Conservation (phyloP, 2,797 vertebrate species). For the Neosilurus mollespiculum region DNA sequence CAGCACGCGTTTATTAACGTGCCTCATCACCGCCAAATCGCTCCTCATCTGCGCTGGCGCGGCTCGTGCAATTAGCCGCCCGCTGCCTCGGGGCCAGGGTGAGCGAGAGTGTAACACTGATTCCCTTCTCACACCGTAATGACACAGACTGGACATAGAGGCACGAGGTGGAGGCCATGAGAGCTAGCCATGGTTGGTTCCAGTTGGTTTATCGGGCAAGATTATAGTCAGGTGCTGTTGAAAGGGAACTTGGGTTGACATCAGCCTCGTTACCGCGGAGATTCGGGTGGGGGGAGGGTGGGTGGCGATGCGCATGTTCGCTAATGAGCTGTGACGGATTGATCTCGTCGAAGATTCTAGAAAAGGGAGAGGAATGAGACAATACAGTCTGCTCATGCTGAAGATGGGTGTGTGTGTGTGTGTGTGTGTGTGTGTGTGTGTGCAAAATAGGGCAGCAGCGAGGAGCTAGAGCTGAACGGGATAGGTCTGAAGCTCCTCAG, state of each 20-base stretch:
- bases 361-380: constrained; percentile 30
- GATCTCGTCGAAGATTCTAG: constrained; percentile 37
- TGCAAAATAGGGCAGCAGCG: constrained; percentile 51
- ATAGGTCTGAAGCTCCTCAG: constrained; percentile 51
- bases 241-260: constrained; percentile 20
- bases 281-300: neutral
- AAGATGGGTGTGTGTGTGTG: neutral
- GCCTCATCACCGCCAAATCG: constrained; percentile 66
- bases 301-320: constrained; percentile 26
- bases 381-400: constrained; percentile 24
- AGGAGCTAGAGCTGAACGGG: constrained; percentile 50
- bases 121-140: constrained; percentile 47
- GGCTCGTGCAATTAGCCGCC: constrained; percentile 71
- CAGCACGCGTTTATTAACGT: constrained; percentile 62
- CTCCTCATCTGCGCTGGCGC: constrained; percentile 74
- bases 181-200: neutral
- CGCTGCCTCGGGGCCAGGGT: constrained; percentile 49
- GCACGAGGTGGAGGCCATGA: constrained; percentile 40
- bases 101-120: constrained; percentile 54
- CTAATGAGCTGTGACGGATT: constrained; percentile 41
- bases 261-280: constrained; percentile 31
- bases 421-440: constrained; percentile 6
- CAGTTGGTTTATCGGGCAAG: constrained; percentile 8
- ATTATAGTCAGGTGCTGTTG: constrained; percentile 19
- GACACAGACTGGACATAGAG: constrained; percentile 42